These are phyloP conservation scores for Drosophila auraria DNA, from an alignment of 1,140 invertebrate species.

Conservation along the genomic window DNA sequence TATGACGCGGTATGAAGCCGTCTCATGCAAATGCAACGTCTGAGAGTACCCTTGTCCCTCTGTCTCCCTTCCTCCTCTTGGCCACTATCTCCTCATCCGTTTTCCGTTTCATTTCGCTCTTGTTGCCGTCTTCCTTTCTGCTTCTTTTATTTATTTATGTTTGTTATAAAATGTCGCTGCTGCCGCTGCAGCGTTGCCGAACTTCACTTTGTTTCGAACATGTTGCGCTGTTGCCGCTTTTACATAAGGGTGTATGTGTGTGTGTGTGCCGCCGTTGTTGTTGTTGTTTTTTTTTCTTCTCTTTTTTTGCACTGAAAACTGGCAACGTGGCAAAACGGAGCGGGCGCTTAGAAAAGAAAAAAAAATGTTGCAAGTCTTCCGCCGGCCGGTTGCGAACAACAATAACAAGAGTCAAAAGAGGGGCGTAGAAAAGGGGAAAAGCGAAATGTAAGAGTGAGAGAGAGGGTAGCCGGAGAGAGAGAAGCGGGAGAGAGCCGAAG, in stretches of 20 bases:
- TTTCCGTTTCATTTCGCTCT: conserved; percentile 33
- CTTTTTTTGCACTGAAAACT: conserved; percentile 52
- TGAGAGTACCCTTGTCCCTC: neutral
- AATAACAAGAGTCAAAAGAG: conserved; percentile 29
- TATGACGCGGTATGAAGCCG: conserved; percentile 10
- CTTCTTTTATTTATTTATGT: conserved; percentile 67
- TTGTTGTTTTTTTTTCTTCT: conserved; percentile 5
- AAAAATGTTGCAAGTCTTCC: conserved; percentile 69
- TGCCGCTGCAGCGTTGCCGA: conserved; percentile 15
- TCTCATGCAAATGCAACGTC: conserved; percentile 24
- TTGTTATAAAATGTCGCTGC: conserved; percentile 67
- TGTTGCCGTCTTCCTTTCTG: conserved; percentile 5
- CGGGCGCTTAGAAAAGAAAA: conserved; percentile 17
- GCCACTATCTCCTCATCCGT: neutral
- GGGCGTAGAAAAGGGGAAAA: neutral
- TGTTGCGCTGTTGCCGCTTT: conserved; percentile 55
- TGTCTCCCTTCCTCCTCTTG: neutral
- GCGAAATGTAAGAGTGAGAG: conserved; percentile 4
- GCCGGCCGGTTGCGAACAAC: conserved; percentile 67
- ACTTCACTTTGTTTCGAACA: conserved; percentile 22
- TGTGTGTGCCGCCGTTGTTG: conserved; percentile 3
- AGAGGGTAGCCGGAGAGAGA: conserved; percentile 3
- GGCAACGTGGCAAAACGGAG: conserved; percentile 48
- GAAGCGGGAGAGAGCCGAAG: neutral
- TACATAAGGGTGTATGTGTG: conserved; percentile 20